Conservation (phyloP, 2,797 vertebrate species). For the Coreius guichenoti region DNA sequence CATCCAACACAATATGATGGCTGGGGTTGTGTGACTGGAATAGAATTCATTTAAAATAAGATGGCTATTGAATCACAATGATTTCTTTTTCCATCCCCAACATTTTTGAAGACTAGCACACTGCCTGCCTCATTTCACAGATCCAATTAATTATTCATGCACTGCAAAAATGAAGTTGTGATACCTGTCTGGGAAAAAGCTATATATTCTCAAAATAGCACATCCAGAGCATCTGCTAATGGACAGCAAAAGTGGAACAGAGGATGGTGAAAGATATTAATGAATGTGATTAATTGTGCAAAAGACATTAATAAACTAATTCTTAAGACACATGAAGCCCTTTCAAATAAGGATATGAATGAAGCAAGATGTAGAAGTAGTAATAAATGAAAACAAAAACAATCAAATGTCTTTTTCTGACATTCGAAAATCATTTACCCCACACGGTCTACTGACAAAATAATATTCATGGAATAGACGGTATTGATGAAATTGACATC, state of each 20-base stretch:
- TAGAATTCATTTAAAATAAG: slow-evolving; percentile 44
- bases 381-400: slow-evolving; percentile 22
- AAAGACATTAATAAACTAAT: not conserved
- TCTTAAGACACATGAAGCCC: slow-evolving; percentile 19
- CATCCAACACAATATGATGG: slow-evolving; percentile 29
- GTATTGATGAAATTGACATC: slow-evolving; percentile 9
- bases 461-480: not conserved
- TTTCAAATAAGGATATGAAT: slow-evolving; percentile 34
- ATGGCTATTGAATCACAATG: slow-evolving; percentile 1
- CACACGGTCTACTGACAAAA: not conserved
- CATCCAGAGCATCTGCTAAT: slow-evolving; percentile 15
- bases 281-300: slow-evolving; percentile 1
- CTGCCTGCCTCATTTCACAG: slow-evolving; percentile 67
- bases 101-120: slow-evolving; percentile 66
- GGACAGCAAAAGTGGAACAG: slow-evolving; percentile 4
- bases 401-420: slow-evolving; percentile 43
- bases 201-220: slow-evolving; percentile 24
- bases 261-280: not conserved
- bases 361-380: not conserved
- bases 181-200: slow-evolving; percentile 34
- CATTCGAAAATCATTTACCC: not conserved
- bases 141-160: slow-evolving; percentile 72
- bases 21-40: slow-evolving; percentile 30
- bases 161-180: slow-evolving; percentile 31
- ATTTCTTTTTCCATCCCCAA: slow-evolving; percentile 57